A percentile compares a stretch with the other conserved stretches of the same genome.
Evolutionary conservation across 2,888 invertebrate species (phyloP).

Genomic region (Dynastes grantii): DNA sequence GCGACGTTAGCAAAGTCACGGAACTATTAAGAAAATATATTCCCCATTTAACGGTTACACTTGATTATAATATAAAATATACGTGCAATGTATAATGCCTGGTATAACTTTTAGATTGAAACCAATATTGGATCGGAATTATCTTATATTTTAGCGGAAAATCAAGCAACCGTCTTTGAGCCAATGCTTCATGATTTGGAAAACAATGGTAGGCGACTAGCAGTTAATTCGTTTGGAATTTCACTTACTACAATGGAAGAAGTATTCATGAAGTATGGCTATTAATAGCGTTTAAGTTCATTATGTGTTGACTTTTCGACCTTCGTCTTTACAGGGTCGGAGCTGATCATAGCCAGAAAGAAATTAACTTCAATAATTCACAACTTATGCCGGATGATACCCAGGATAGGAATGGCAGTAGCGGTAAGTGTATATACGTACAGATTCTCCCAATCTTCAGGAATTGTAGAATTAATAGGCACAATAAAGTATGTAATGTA

Average conservation of each 20-base stretch:
- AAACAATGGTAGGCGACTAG: conserved; percentile 73
- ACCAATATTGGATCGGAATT: conserved; percentile 85
- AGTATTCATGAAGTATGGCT: conserved; percentile 84
- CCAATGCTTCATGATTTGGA: conserved; percentile 81
- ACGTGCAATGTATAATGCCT: background rate
- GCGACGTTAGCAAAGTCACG: conserved; percentile 73
- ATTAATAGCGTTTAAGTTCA: no score
- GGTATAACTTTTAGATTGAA: conserved; percentile 69
- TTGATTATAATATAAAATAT: background rate
- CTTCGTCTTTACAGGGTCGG: conserved; percentile 57
- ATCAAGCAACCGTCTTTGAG: conserved; percentile 77
- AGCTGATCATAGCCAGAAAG: conserved; percentile 58
- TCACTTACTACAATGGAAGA: conserved; percentile 92
- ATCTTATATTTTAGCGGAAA: conserved; percentile 79
- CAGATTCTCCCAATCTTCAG: no score
- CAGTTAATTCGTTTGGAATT: conserved; percentile 86
- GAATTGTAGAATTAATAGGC: no score
- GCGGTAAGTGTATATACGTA: no score
- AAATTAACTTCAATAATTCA: conserved; percentile 46
- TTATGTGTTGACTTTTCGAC: no score
- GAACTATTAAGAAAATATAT: conserved; percentile 77
- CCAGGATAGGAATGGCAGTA: no score
- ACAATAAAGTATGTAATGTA: no score
- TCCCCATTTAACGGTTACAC: conserved; percentile 73
- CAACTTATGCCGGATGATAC: no score